Evolutionary conservation across 2,113 vertebrate genomes (phyloP).

Genomic region (Meles meles): DNA sequence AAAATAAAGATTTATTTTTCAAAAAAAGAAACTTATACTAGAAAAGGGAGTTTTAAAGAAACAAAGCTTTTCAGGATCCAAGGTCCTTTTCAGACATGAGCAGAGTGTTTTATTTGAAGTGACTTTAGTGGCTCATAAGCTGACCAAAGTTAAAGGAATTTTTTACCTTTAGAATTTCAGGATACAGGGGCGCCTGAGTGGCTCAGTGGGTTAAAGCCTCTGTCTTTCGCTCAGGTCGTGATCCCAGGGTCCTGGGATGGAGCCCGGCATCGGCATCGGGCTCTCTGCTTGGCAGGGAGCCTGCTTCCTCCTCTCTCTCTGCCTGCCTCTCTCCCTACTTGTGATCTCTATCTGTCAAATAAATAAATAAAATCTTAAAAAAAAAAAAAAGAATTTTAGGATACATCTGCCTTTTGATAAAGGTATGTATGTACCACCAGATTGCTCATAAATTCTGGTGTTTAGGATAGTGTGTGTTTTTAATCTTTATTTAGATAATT

Average conservation of each 20-base stretch:
- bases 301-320: too few species aligned
- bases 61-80: background rate
- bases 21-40: background rate
- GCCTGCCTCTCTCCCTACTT: too few species aligned
- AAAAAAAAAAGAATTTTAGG: too few species aligned
- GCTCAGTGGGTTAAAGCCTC: too few species aligned
- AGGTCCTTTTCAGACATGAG: background rate
- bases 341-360: too few species aligned
- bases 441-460: background rate
- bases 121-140: background rate
- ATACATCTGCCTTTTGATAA: background rate
- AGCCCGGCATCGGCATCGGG: too few species aligned
- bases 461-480: background rate
- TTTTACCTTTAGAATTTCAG: constrained; percentile 1
- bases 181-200: too few species aligned
- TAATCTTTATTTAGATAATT: background rate
- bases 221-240: too few species aligned
- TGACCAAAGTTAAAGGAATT: background rate
- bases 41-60: background rate
- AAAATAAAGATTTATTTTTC: too few species aligned
- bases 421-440: background rate
- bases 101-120: background rate
- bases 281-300: too few species aligned
- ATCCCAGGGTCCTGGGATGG: too few species aligned
- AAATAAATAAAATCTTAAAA: too few species aligned